Evolutionary conservation across 2,113 vertebrate species (phyloP), one percentile per base, ranked within the genome.

Genomic region (Pelobates fuscus): DNA sequence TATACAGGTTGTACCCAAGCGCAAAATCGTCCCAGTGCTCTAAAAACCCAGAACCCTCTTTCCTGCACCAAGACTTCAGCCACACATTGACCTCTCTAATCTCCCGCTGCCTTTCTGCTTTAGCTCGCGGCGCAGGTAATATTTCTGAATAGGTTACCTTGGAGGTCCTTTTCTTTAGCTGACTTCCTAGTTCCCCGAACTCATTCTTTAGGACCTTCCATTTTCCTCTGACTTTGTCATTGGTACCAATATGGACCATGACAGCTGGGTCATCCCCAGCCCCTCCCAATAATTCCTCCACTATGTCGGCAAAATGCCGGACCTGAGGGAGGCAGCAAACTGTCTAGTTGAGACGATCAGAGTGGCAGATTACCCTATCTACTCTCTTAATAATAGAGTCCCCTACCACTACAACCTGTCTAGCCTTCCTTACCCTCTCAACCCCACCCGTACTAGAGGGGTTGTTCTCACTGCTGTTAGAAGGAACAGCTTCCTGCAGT

Each of bases 11-110:
- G 41, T 49, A 27, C 11, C 23, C 41, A 4, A 24, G n/a, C 5
- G 43, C 21, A 44, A 67, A 49, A 44, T 49, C 12, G 18, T 2
- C 43, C 64, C 41, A 46, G 17, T 67, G 64, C 21, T 67, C 64
- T 49, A 67, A 27, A 26, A 49, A 67, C 21, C 23, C 23, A 67
- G 49, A 67, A 18, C 41, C 64, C 64, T 49, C 43, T 23, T 67
- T 67, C 5, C 23, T 46, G 21, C 64, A 67, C 64, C 64, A 67
- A 26, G 20, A 1, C 54, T 24, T 57, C 12, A 57, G 54, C 54
- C 54, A 57, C 20, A 5, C 54, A 24, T 57, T 57, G 7, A 57
- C 0, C 0, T 61, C 58, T 1, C 43, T 57, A 5, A 57, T 0
- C 0, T 61, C 58, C 1, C 43, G 30, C n/a, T 65, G 30, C 55